phyloP scores from a whole-genome alignment of 2,113 vertebrate genomes.

The Gymnarchus niloticus region DNA sequence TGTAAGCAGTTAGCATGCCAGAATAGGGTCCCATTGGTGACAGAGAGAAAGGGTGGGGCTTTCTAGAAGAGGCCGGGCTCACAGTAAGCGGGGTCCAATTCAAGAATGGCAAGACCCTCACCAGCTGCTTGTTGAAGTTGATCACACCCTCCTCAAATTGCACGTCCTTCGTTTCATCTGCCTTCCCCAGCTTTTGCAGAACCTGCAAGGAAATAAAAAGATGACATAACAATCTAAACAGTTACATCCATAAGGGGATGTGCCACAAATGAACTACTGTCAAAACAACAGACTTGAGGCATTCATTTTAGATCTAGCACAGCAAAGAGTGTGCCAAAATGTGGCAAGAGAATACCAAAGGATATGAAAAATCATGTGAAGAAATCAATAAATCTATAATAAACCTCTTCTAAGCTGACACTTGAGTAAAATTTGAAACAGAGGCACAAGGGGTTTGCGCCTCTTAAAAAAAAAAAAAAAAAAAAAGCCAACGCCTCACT shows the following conservation, averaged over 20 bases:
- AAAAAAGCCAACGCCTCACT: neutral
- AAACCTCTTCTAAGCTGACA: neutral
- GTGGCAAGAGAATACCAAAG: neutral
- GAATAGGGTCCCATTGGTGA: neutral
- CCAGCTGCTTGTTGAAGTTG: conserved; percentile 97
- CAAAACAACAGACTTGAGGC: neutral
- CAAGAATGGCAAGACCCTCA: conserved; percentile 52
- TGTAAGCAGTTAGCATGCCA: neutral
- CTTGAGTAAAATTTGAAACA: neutral
- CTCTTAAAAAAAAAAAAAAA: too few species aligned
- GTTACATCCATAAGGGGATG: neutral
- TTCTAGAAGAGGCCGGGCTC: neutral
- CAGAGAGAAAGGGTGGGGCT: neutral
- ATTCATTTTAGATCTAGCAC: neutral
- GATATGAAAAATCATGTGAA: neutral
- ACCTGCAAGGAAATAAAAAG: conserved; percentile 63
- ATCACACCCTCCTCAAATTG: conserved; percentile 94
- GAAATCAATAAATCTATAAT: neutral
- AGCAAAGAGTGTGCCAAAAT: neutral
- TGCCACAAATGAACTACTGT: neutral
- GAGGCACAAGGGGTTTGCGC: neutral
- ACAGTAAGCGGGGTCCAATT: neutral
- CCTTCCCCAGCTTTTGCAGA: conserved; percentile 95
- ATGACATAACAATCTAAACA: neutral
- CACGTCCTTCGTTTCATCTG: conserved; percentile 93